Percentiles rank a stretch among this genome's conserved stretches.
These are phyloP conservation scores for Trissolcus japonicus DNA, from an alignment of 2,888 invertebrate genomes.

Conservation along the genomic window DNA sequence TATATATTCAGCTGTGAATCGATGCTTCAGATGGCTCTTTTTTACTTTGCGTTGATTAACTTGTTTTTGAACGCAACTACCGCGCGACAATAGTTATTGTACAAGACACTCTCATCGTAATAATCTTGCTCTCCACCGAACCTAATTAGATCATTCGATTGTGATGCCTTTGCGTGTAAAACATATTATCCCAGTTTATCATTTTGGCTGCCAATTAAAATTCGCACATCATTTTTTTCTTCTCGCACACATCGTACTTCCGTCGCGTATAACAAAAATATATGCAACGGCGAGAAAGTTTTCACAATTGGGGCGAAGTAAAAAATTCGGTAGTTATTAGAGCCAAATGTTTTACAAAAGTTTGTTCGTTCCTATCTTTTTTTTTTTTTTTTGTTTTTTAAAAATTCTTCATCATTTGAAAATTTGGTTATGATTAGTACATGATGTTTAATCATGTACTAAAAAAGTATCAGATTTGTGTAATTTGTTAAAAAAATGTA, in stretches of 20 bases:
- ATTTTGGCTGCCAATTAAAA: neutral
- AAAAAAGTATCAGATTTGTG: no score
- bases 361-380: no score
- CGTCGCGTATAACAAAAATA: no score
- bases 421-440: no score
- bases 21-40: constrained; percentile 66
- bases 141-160: constrained; percentile 25
- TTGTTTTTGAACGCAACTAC: constrained; percentile 29
- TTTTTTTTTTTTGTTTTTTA: no score
- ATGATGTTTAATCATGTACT: no score
- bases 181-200: neutral
- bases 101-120: constrained; percentile 11
- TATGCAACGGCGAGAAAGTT: no score
- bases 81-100: constrained; percentile 25
- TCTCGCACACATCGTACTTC: no score
- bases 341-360: neutral
- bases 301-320: no score
- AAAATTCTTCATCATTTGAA: no score
- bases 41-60: constrained; percentile 60
- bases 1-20: constrained; percentile 61
- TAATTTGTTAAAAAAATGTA: no score
- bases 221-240: no score
- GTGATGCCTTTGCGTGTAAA: constrained; percentile 5
- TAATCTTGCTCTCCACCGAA: constrained; percentile 7
- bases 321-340: constrained; percentile 1